Conservation (phyloP, 2,888 invertebrate species). For the Entomobrya multifasciata region DNA sequence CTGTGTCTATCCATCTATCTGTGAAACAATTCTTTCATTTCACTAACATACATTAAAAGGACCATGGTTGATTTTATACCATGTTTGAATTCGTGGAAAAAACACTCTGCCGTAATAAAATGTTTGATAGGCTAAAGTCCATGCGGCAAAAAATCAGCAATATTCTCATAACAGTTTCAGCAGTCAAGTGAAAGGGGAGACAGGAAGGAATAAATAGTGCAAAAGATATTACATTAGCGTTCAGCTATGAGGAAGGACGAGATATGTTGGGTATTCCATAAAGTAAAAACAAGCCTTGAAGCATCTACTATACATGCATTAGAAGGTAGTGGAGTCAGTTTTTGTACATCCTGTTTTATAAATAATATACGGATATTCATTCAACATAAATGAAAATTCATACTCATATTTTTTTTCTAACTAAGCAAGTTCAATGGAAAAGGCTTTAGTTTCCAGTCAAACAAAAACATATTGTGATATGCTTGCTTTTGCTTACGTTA, state of each 20-base stretch:
- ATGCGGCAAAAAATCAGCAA: too few species aligned
- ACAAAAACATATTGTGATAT: slow-evolving; percentile 9
- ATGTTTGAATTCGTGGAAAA: neutral
- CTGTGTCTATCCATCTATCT: neutral
- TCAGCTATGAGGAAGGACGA: neutral
- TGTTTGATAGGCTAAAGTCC: slow-evolving; percentile 15
- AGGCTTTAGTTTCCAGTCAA: neutral
- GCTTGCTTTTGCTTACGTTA: neutral
- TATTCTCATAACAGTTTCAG: too few species aligned
- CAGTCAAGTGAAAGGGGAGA: neutral
- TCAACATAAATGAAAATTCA: neutral
- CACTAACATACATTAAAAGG: slow-evolving; percentile 43
- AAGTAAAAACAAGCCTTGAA: slow-evolving; percentile 32
- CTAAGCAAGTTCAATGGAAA: neutral
- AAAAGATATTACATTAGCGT: neutral
- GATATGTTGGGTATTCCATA: too few species aligned
- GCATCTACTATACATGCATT: too few species aligned
- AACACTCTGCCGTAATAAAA: slow-evolving; percentile 3
- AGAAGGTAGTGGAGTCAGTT: neutral
- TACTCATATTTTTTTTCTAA: neutral
- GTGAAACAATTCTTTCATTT: slow-evolving; percentile 58
- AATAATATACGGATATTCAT: neutral
- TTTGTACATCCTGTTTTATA: neutral
- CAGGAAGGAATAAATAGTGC: slow-evolving; percentile 23
- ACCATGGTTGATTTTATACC: neutral